Evolutionary conservation across 2,888 invertebrate genomes (phyloP).

Genomic region (Melanchra persicariae): DNA sequence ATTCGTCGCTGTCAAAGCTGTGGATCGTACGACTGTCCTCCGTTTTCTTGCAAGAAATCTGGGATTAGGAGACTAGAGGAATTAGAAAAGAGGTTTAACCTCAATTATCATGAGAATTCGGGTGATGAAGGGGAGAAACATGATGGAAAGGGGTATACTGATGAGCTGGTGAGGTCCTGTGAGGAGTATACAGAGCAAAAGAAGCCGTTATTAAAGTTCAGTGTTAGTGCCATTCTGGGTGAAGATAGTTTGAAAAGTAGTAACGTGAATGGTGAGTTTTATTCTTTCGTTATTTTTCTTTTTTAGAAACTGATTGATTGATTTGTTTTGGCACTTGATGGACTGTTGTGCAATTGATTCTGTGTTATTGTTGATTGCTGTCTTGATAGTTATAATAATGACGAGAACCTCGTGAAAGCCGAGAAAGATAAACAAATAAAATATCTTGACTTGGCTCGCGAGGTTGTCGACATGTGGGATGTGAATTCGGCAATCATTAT

Average conservation of each 20-base stretch:
- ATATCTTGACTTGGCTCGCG: too few relatives aligned
- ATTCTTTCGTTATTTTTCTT: neutral
- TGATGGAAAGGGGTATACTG: slow-evolving; percentile 78
- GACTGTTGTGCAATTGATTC: too few relatives aligned
- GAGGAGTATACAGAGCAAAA: slow-evolving; percentile 85
- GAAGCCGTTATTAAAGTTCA: slow-evolving; percentile 97
- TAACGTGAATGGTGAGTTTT: slow-evolving; percentile 83
- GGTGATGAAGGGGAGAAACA: slow-evolving; percentile 80
- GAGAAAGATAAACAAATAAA: too few relatives aligned
- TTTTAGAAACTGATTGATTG: neutral
- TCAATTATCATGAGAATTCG: slow-evolving; percentile 85
- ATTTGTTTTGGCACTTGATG: neutral
- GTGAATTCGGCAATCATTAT: too few relatives aligned
- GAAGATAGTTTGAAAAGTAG: slow-evolving; percentile 80
- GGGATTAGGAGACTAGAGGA: slow-evolving; percentile 85
- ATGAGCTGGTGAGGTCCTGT: slow-evolving; percentile 84
- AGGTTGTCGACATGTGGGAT: too few relatives aligned
- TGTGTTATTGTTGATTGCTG: too few relatives aligned
- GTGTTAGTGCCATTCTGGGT: slow-evolving; percentile 97
- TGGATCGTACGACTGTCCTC: slow-evolving; percentile 90
- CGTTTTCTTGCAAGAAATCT: slow-evolving; percentile 86
- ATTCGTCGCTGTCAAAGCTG: slow-evolving; percentile 89
- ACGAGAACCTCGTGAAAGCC: too few relatives aligned
- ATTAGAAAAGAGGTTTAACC: slow-evolving; percentile 84
- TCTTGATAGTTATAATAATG: too few relatives aligned